phyloP scores from a whole-genome alignment of 2,113 vertebrate genomes.

The Gorsachius goisagi region DNA sequence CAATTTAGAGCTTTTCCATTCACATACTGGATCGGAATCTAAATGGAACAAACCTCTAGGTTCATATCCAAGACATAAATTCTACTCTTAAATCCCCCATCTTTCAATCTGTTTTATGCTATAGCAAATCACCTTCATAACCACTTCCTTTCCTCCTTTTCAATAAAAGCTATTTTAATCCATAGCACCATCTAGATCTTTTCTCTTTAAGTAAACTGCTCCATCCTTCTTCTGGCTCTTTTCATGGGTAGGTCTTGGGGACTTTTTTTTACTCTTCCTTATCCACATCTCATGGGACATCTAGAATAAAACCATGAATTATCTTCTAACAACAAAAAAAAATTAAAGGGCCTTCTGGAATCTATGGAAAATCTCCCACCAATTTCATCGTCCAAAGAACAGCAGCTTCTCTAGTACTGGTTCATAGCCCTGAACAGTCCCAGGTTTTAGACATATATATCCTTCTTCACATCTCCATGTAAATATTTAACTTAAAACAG shows the following conservation, averaged over 20 bases:
- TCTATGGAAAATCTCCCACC: not conserved
- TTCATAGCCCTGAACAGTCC: not conserved
- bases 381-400: not conserved
- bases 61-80: not conserved
- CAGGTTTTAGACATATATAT: not conserved
- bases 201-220: not conserved
- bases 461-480: not conserved
- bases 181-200: not conserved
- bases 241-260: not conserved
- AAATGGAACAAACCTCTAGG: not conserved
- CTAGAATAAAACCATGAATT: not conserved
- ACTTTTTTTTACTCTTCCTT: not conserved
- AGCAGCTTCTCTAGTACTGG: not conserved
- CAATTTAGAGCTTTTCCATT: not conserved
- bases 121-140: not conserved
- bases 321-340: not conserved
- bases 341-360: not conserved
- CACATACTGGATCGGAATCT: not conserved
- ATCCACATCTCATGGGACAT: not conserved
- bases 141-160: not conserved
- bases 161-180: not conserved
- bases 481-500: not conserved
- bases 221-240: not conserved
- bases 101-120: not conserved
- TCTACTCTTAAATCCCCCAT: not conserved